Conservation (phyloP, 1,140 invertebrate species). For the Paraescarpia echinospica region DNA sequence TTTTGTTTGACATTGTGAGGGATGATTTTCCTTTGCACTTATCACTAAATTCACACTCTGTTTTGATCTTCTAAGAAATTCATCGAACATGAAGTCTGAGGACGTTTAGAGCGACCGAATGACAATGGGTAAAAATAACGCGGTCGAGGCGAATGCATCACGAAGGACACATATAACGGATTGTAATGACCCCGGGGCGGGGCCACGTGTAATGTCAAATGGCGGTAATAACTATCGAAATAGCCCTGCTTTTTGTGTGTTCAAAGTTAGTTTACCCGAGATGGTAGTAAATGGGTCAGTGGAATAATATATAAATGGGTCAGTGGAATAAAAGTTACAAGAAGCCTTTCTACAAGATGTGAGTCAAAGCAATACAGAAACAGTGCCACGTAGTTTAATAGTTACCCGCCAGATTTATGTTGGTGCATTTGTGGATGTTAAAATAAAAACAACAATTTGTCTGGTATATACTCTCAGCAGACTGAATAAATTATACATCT, state of each 20-base stretch:
- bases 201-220: not conserved
- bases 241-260: not conserved
- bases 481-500: not conserved
- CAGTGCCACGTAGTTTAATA: not conserved
- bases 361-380: not conserved
- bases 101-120: not conserved
- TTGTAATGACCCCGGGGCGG: not conserved
- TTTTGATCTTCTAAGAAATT: not conserved
- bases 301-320: not conserved
- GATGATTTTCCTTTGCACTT: slow-evolving; percentile 5
- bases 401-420: not conserved
- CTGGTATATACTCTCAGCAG: not conserved
- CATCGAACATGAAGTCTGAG: not conserved
- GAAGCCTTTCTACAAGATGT: not conserved
- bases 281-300: not conserved
- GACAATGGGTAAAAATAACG: not conserved
- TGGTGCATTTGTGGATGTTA: not conserved
- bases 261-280: not conserved
- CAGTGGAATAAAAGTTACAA: not conserved
- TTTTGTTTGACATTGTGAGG: not conserved
- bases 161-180: not conserved
- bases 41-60: not conserved
- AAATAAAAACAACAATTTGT: not conserved
- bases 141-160: not conserved
- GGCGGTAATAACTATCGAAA: not conserved